These are phyloP conservation scores for Gobio occitaniae DNA, from an alignment of 2,797 vertebrate genomes.

Conservation along the genomic window DNA sequence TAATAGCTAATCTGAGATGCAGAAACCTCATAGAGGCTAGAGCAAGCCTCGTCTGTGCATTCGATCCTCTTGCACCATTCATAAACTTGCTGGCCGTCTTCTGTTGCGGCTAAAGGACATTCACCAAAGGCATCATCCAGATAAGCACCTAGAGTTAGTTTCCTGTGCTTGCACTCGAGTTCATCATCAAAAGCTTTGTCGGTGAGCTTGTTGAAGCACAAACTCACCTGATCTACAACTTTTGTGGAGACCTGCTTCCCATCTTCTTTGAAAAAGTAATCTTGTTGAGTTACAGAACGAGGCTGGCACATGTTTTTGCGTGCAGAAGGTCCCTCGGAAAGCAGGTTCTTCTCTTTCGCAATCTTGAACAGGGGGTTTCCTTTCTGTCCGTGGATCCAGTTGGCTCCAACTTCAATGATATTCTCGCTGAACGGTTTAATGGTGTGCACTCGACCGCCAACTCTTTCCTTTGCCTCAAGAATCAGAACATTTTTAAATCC, in stretches of 20 bases:
- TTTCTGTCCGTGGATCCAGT: constrained; percentile 71
- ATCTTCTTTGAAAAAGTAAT: constrained; percentile 70
- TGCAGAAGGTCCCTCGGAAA: constrained; percentile 53
- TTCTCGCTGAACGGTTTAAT: constrained; percentile 66
- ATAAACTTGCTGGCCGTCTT: constrained; percentile 58
- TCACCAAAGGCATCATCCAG: constrained; percentile 66
- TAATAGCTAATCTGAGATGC: constrained; percentile 66
- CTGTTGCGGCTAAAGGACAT: constrained; percentile 41
- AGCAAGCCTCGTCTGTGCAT: constrained; percentile 71
- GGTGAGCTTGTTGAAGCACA: constrained; percentile 64
- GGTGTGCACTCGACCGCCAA: constrained; percentile 67
- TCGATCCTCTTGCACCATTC: constrained; percentile 73
- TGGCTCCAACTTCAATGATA: constrained; percentile 69
- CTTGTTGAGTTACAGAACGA: constrained; percentile 55
- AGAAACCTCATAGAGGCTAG: constrained; percentile 72
- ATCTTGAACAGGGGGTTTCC: constrained; percentile 68
- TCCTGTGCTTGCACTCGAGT: constrained; percentile 55
- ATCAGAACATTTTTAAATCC: constrained; percentile 64
- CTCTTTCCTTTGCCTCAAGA: constrained; percentile 65
- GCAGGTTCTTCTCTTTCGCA: constrained; percentile 65
- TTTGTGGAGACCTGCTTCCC: constrained; percentile 58
- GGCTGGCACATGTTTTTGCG: constrained; percentile 64
- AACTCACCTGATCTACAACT: constrained; percentile 63
- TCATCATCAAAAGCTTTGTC: constrained; percentile 64
- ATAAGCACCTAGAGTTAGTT: constrained; percentile 65